A percentile compares a stretch with the other conserved stretches of the same genome.
Evolutionary conservation across 2,888 invertebrate species (phyloP).

Genomic region (Cosmia trapezina): DNA sequence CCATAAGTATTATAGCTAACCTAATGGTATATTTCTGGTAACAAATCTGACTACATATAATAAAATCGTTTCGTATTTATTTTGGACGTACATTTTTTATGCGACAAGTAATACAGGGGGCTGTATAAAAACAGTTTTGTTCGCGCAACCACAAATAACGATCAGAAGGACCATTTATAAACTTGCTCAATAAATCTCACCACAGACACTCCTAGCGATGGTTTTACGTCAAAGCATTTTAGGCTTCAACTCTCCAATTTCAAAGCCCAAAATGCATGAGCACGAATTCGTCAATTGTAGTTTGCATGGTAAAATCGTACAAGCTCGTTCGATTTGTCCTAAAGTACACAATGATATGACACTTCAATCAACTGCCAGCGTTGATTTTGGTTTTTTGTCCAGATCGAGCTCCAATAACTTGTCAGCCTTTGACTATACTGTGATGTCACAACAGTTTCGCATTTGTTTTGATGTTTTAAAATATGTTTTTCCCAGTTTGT

Average conservation of each 20-base stretch:
- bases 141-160: background rate
- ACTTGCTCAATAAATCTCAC: background rate
- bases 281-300: background rate
- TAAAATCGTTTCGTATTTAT: slow-evolving; percentile 54
- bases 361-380: slow-evolving; percentile 36
- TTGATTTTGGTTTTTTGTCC: slow-evolving; percentile 18
- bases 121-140: slow-evolving; percentile 49
- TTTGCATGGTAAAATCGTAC: background rate
- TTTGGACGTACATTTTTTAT: slow-evolving; percentile 56
- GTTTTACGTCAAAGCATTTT: background rate
- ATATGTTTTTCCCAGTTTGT: too few relatives aligned
- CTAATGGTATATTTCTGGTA: background rate
- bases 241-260: background rate
- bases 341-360: slow-evolving; percentile 34
- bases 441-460: background rate
- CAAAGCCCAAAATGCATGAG: background rate
- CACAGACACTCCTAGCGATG: background rate
- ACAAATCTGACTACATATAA: slow-evolving; percentile 26
- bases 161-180: slow-evolving; percentile 33
- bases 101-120: slow-evolving; percentile 31
- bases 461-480: slow-evolving; percentile 1
- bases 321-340: slow-evolving; percentile 6
- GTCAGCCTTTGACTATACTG: background rate
- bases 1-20: background rate
- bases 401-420: slow-evolving; percentile 7